Conservation (phyloP, 2,797 vertebrate species). For the Oryzias dopingdopingensis region DNA sequence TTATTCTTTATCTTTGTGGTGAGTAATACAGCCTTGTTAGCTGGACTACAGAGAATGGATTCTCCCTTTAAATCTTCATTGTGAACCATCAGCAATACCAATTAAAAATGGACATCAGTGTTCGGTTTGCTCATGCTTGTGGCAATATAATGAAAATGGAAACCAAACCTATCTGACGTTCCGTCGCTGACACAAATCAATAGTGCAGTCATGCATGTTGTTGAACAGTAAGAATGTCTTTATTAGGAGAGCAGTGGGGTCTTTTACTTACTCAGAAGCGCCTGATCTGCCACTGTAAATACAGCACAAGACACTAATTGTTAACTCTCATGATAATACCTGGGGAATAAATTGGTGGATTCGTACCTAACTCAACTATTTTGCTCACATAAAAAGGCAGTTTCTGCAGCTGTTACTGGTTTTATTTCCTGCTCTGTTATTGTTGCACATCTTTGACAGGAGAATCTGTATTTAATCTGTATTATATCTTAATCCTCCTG, state of each 20-base stretch:
- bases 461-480: too few relatives aligned
- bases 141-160: neutral
- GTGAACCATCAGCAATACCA: neutral
- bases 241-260: slow-evolving; percentile 8
- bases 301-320: slow-evolving; percentile 1
- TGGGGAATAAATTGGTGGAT: neutral
- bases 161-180: slow-evolving; percentile 3
- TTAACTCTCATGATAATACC: neutral
- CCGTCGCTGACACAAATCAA: slow-evolving; percentile 24
- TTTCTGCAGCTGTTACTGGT: too few relatives aligned
- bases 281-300: neutral
- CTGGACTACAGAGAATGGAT: too few relatives aligned
- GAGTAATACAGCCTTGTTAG: too few relatives aligned
- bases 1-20: too few relatives aligned
- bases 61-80: neutral
- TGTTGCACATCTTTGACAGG: too few relatives aligned
- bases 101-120: slow-evolving; percentile 6
- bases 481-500: too few relatives aligned
- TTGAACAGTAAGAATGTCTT: slow-evolving; percentile 18
- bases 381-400: too few relatives aligned
- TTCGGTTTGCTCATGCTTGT: neutral
- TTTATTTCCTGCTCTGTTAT: too few relatives aligned
- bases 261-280: slow-evolving; percentile 6
- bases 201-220: slow-evolving; percentile 22
- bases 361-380: neutral